Conservation (phyloP, 1,140 invertebrate genomes). For the Bombus haemorrhoidalis region DNA sequence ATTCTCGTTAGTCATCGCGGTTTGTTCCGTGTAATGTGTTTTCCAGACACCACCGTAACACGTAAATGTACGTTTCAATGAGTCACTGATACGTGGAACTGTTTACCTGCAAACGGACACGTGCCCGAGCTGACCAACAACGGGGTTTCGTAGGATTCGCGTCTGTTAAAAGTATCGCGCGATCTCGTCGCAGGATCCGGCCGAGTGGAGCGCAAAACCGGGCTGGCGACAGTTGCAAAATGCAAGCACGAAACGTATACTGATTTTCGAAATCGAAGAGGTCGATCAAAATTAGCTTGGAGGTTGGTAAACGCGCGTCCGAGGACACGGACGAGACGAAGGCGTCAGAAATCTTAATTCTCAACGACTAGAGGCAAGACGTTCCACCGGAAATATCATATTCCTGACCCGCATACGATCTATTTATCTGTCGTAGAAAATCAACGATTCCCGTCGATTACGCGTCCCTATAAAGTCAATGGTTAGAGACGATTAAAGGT, state of each 20-base stretch:
- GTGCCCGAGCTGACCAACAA: too few relatives aligned
- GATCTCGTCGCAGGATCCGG: neutral
- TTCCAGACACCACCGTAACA: neutral
- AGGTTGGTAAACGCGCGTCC: neutral
- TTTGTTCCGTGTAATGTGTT: neutral
- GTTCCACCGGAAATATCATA: constrained; percentile 60
- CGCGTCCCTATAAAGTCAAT: neutral
- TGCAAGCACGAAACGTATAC: neutral
- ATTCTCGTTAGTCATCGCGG: constrained; percentile 61
- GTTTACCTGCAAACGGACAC: neutral
- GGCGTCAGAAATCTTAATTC: constrained; percentile 13
- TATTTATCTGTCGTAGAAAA: constrained; percentile 59
- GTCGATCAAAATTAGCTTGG: constrained; percentile 1
- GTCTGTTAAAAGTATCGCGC: neutral
- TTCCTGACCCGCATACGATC: constrained; percentile 62
- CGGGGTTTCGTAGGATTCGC: neutral
- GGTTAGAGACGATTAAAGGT: neutral
- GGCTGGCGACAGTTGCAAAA: neutral
- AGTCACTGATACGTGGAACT: constrained; percentile 58
- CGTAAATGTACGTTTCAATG: constrained; percentile 35
- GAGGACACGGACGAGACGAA: too few relatives aligned
- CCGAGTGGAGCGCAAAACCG: neutral
- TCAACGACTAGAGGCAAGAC: neutral
- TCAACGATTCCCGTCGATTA: constrained; percentile 31
- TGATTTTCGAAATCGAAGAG: neutral